phyloP scores from a whole-genome alignment of 2,888 invertebrate species.

The Mimachlamys varia region DNA sequence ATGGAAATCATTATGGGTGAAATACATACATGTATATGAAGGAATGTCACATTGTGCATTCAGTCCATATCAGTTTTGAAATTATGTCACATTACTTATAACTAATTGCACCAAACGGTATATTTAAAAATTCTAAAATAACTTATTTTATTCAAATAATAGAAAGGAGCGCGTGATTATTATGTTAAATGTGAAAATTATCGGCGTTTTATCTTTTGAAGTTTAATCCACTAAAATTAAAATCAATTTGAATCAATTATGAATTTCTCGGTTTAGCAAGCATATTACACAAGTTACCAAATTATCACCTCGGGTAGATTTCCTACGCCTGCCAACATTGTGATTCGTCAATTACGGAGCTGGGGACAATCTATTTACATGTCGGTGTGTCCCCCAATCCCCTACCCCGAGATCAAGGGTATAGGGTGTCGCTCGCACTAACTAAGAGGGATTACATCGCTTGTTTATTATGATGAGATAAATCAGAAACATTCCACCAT shows the following conservation, averaged over 20 bases:
- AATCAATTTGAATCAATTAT: slow-evolving; percentile 31
- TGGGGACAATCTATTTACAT: not conserved
- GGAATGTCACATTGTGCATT: not conserved
- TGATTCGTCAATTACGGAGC: not conserved
- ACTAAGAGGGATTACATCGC: not conserved
- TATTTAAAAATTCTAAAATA: not conserved
- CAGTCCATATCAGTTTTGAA: not conserved
- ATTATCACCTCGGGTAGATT: not conserved
- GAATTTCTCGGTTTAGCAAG: not conserved
- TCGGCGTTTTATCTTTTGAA: not conserved
- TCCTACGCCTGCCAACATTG: not conserved
- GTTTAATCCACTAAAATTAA: not conserved
- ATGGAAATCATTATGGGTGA: not conserved
- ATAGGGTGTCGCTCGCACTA: not conserved
- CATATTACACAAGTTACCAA: not conserved
- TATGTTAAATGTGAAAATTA: not conserved
- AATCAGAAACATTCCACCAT: not conserved
- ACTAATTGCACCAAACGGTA: not conserved
- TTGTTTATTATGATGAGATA: not conserved
- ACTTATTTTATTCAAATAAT: not conserved
- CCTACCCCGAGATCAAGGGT: not conserved
- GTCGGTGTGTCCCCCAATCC: not conserved
- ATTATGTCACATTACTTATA: not conserved
- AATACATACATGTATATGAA: not conserved
- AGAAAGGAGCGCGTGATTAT: not conserved